Conservation (phyloP, 2,113 vertebrate genomes). For the Gopherus flavomarginatus region DNA sequence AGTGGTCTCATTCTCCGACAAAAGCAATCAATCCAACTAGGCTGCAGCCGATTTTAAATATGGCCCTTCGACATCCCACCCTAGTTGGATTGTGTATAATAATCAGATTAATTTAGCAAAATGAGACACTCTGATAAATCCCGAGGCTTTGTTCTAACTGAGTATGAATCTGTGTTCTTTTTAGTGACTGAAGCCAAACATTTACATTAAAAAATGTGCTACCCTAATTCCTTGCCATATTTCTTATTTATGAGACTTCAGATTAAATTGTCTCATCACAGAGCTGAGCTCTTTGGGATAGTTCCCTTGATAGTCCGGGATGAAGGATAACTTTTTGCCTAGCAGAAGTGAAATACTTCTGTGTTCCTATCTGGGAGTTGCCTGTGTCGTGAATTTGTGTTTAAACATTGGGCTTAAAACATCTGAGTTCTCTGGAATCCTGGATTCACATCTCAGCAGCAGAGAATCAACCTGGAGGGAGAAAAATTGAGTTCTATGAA, state of each 20-base stretch:
- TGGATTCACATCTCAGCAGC: neutral
- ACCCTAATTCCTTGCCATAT: neutral
- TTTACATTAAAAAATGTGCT: slow-evolving; percentile 31
- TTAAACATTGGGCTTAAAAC: neutral
- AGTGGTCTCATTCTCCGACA: slow-evolving; percentile 12
- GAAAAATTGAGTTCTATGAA: no score
- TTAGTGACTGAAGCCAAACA: neutral
- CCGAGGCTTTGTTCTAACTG: neutral
- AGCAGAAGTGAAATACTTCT: neutral
- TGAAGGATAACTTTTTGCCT: neutral
- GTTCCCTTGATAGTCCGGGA: neutral
- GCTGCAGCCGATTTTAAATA: slow-evolving; percentile 38
- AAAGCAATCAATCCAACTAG: slow-evolving; percentile 42
- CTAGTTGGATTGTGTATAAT: slow-evolving; percentile 27
- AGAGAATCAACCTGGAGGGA: neutral
- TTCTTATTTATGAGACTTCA: slow-evolving; percentile 38
- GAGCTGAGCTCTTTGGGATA: neutral
- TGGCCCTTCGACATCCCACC: slow-evolving; percentile 20
- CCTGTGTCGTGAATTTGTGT: neutral
- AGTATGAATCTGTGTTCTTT: slow-evolving; percentile 2
- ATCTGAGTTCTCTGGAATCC: neutral
- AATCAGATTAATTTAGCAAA: slow-evolving; percentile 53
- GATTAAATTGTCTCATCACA: neutral
- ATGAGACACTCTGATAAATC: slow-evolving; percentile 45
- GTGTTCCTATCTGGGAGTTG: neutral